phyloP scores from a whole-genome alignment of 2,888 invertebrate species.

The Teleogryllus oceanicus region DNA sequence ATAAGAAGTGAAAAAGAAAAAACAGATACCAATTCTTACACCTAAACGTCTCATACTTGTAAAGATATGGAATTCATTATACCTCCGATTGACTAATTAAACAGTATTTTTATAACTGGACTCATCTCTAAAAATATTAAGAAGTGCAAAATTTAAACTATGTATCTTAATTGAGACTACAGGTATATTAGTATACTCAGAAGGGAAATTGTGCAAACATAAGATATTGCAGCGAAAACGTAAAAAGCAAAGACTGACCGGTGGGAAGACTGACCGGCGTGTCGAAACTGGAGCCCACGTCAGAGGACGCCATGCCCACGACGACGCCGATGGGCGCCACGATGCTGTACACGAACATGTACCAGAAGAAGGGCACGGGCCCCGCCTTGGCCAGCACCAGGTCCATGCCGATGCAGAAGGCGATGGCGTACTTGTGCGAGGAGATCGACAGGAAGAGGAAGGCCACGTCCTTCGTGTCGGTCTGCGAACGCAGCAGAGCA shows the following conservation, averaged over 20 bases:
- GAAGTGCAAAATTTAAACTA: too few species aligned
- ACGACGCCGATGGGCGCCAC: conserved; percentile 50
- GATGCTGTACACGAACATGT: conserved; percentile 44
- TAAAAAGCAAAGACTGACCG: not conserved
- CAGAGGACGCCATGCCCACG: conserved; percentile 46
- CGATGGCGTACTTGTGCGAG: conserved; percentile 44
- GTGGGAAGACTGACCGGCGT: conserved; percentile 20
- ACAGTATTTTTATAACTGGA: too few species aligned
- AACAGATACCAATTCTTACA: too few species aligned
- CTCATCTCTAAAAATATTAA: too few species aligned
- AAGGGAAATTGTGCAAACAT: not conserved
- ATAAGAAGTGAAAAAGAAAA: too few species aligned
- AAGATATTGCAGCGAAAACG: not conserved
- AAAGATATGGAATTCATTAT: too few species aligned
- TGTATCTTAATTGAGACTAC: too few species aligned
- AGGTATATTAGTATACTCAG: not conserved
- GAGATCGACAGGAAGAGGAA: conserved; percentile 35
- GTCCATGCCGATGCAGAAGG: conserved; percentile 44
- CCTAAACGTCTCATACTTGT: too few species aligned
- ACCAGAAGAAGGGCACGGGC: conserved; percentile 45
- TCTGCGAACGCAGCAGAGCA: not conserved
- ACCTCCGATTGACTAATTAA: too few species aligned
- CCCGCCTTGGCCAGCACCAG: conserved; percentile 40
- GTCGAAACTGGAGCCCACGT: conserved; percentile 32
- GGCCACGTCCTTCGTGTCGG: not conserved